Conservation (phyloP, 2,797 vertebrate genomes). For the Macropus fuliginosus region DNA sequence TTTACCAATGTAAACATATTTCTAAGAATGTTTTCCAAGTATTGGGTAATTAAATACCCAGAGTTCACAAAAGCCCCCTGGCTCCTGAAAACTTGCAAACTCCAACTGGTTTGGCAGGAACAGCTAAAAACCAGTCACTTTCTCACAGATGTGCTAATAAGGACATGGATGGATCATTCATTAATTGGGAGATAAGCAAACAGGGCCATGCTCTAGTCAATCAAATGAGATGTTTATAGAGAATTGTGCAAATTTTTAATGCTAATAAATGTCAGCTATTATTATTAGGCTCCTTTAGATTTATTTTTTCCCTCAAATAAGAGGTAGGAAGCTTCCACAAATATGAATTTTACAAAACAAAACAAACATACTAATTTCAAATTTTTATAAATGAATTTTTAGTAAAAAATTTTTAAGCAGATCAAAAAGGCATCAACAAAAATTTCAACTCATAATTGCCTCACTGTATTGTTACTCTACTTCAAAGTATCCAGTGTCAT, state of each 20-base stretch:
- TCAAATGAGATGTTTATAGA: background rate
- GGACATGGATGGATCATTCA: background rate
- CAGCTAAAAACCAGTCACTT: slow-evolving; percentile 21
- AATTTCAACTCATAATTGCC: slow-evolving; percentile 9
- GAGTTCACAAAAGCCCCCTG: background rate
- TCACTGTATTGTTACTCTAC: background rate
- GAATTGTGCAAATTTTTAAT: background rate
- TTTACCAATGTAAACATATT: background rate
- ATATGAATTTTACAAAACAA: background rate
- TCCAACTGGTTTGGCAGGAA: slow-evolving; percentile 2
- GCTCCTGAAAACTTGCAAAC: background rate
- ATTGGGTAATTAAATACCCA: slow-evolving; percentile 25
- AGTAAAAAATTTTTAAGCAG: background rate
- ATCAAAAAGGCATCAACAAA: slow-evolving; percentile 34
- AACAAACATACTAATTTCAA: background rate
- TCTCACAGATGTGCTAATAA: background rate
- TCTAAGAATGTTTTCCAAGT: background rate
- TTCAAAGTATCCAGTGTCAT: slow-evolving; percentile 38
- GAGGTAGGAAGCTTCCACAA: background rate
- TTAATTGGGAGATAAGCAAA: background rate
- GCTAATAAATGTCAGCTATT: background rate
- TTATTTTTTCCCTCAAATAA: slow-evolving; percentile 22
- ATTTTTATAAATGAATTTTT: background rate
- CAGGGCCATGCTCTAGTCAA: background rate
- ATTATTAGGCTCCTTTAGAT: background rate